phyloP scores from a whole-genome alignment of 2,113 vertebrate species.

The Atherinomorus stipes region DNA sequence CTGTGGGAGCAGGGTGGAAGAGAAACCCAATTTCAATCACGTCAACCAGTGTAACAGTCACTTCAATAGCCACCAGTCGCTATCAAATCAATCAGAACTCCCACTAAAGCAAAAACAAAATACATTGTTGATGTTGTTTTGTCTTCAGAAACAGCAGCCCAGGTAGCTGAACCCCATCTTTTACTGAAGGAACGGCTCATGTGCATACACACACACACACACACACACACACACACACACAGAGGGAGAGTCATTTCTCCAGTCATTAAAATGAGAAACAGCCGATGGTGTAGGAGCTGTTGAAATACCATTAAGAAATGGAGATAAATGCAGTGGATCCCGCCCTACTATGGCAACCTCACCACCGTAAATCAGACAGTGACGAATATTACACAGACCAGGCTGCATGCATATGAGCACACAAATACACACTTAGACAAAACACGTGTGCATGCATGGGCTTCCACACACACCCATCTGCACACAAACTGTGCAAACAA shows the following conservation, averaged over 20 bases:
- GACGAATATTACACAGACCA: constrained; percentile 76
- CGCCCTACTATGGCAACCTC: constrained; percentile 67
- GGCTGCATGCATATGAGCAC: constrained; percentile 52
- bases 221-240: constrained; percentile 23
- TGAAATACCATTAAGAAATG: constrained; percentile 87
- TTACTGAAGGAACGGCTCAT: constrained; percentile 8
- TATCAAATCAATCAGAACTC: constrained; percentile 68
- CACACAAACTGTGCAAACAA: constrained; percentile 50
- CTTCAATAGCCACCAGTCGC: constrained; percentile 65
- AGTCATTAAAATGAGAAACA: constrained; percentile 87
- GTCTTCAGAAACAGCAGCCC: constrained; percentile 48
- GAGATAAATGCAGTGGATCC: constrained; percentile 84
- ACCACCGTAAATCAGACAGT: constrained; percentile 84
- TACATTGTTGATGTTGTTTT: constrained; percentile 62
- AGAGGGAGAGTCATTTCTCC: constrained; percentile 70
- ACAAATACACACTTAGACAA: constrained; percentile 32
- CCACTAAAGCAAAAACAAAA: constrained; percentile 42
- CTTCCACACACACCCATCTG: constrained; percentile 28
- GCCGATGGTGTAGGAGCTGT: constrained; percentile 80
- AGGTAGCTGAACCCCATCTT: constrained; percentile 41
- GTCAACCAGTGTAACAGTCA: constrained; percentile 64
- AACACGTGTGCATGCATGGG: constrained; percentile 10
- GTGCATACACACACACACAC: constrained; percentile 25
- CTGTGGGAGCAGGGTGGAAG: constrained; percentile 38
- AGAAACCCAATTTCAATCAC: constrained; percentile 73